These are phyloP conservation scores for Melanaphis sacchari DNA, from an alignment of 1,140 invertebrate species.

Conservation along the genomic window DNA sequence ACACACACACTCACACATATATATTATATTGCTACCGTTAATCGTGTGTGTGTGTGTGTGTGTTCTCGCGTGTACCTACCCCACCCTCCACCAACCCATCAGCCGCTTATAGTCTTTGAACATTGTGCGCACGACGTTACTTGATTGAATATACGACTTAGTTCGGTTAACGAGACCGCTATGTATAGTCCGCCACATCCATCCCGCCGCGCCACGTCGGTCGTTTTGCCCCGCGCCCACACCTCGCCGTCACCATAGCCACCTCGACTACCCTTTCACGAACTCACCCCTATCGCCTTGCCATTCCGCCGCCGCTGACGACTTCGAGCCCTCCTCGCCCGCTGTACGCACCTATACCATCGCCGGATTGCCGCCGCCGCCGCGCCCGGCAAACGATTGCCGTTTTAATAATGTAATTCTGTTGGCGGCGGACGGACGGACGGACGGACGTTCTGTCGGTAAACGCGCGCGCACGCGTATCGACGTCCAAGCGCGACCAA, in stretches of 20 bases:
- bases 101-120: conserved; percentile 42
- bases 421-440: neutral
- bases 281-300: too few species aligned
- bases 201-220: neutral
- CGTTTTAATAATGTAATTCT: conserved; percentile 58
- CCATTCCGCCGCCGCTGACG: neutral
- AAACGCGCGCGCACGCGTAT: conserved; percentile 27
- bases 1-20: neutral
- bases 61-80: neutral
- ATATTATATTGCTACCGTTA: neutral
- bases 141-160: conserved; percentile 52
- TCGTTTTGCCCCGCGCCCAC: neutral
- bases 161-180: conserved; percentile 53
- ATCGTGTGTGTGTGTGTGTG: neutral
- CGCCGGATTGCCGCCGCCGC: neutral
- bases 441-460: neutral
- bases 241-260: neutral
- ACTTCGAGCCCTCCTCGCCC: neutral
- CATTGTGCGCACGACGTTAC: conserved; percentile 53
- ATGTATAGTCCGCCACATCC: neutral
- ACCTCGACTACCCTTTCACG: neutral
- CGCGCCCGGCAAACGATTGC: neutral
- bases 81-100: neutral
- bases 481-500: neutral
- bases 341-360: neutral